Conservation (phyloP, 2,113 vertebrate species). For the Holacanthus passer region DNA sequence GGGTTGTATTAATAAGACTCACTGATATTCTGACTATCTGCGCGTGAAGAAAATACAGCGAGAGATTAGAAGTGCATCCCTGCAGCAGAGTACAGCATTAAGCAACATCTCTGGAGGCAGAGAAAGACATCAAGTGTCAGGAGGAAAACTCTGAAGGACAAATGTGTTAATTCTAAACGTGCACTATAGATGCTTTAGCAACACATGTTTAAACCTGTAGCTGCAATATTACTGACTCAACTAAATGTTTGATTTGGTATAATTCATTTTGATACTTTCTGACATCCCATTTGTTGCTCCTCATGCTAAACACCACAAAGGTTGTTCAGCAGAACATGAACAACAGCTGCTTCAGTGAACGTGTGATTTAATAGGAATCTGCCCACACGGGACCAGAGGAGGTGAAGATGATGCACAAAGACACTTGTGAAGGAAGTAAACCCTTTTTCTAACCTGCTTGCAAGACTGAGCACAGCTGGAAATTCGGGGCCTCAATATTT, state of each 20-base stretch:
- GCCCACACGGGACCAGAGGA: constrained; percentile 19
- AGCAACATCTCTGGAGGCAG: constrained; percentile 22
- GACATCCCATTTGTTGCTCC: neutral
- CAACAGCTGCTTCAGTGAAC: constrained; percentile 21
- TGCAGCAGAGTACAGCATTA: constrained; percentile 24
- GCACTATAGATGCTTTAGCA: neutral
- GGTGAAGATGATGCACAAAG: constrained; percentile 36
- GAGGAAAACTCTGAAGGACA: constrained; percentile 22
- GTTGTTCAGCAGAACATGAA: neutral
- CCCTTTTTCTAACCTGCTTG: constrained; percentile 16
- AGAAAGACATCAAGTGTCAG: constrained; percentile 14
- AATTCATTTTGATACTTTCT: constrained; percentile 49
- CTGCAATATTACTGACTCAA: constrained; percentile 11
- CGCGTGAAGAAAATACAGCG: constrained; percentile 10
- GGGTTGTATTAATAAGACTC: constrained; percentile 50
- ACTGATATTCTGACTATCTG: constrained; percentile 57
- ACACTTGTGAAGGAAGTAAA: constrained; percentile 3
- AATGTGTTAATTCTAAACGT: constrained; percentile 1
- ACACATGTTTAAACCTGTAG: constrained; percentile 15
- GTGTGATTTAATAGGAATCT: constrained; percentile 19
- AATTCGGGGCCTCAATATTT: neutral
- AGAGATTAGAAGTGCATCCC: constrained; percentile 34
- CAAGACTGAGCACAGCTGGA: constrained; percentile 2
- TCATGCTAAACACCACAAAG: neutral
- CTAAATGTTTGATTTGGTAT: constrained; percentile 24